Conservation (phyloP, 2,888 invertebrate species). For the Carpatolechia fugitivella region DNA sequence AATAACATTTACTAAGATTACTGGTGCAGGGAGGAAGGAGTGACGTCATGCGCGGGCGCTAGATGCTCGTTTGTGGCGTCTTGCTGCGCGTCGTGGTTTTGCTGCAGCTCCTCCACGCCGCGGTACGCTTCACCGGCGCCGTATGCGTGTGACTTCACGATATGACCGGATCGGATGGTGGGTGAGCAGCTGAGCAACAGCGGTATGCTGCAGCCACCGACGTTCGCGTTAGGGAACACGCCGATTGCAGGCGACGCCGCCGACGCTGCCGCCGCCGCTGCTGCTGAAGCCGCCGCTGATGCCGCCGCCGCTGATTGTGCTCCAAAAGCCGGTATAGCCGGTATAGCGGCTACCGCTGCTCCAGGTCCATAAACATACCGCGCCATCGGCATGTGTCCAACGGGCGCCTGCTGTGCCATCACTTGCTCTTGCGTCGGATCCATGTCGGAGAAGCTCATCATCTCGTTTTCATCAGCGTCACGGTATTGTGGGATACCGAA, state of each 20-base stretch:
- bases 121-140: conserved; percentile 38
- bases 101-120: conserved; percentile 38
- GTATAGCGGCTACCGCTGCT: conserved; percentile 16
- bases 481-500: conserved; percentile 40
- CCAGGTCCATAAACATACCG: conserved; percentile 37
- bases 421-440: conserved; percentile 29
- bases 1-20: not conserved
- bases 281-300: conserved; percentile 19
- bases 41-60: conserved; percentile 24
- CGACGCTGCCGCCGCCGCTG: conserved; percentile 23
- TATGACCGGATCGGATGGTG: conserved; percentile 50
- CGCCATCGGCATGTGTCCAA: conserved; percentile 46
- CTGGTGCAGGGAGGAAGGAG: conserved; percentile 17
- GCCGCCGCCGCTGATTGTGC: not conserved
- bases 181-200: conserved; percentile 66
- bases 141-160: conserved; percentile 38
- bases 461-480: conserved; percentile 40
- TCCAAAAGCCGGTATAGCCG: conserved; percentile 13
- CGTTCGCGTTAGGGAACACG: conserved; percentile 57
- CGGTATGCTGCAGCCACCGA: conserved; percentile 56
- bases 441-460: conserved; percentile 54
- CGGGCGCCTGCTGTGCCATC: conserved; percentile 22
- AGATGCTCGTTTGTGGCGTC: conserved; percentile 32
- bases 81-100: conserved; percentile 33
- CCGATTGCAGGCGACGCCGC: conserved; percentile 45